Percentiles rank a stretch among this genome's conserved stretches.
These are phyloP conservation scores for Oscheius sp. DNA, from an alignment of 2,888 invertebrate species.

Conservation along the genomic window DNA sequence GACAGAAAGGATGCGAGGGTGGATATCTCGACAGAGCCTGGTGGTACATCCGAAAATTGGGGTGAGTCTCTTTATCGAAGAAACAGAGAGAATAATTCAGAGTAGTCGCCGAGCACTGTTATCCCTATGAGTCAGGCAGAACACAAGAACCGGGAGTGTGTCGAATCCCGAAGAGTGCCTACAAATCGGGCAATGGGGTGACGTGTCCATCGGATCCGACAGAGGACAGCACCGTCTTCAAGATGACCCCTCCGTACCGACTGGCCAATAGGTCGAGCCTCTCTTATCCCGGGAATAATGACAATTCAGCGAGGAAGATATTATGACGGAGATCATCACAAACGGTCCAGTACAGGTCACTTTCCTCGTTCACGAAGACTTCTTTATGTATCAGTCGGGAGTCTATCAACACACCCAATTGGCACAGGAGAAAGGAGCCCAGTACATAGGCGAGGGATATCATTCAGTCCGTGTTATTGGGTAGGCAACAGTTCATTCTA, in stretches of 20 bases:
- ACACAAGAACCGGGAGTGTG: constrained; percentile 80
- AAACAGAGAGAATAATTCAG: constrained; percentile 77
- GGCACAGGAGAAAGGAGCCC: constrained; percentile 58
- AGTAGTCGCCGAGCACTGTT: constrained; percentile 86
- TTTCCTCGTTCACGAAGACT: constrained; percentile 89
- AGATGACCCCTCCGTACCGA: constrained; percentile 76
- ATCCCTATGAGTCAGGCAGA: constrained; percentile 81
- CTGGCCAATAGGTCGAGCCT: constrained; percentile 48
- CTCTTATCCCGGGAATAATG: neutral
- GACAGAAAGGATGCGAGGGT: constrained; percentile 86
- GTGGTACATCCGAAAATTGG: constrained; percentile 85
- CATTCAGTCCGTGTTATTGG: constrained; percentile 92
- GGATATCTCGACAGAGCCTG: constrained; percentile 92
- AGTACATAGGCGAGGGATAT: constrained; percentile 76
- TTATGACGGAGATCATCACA: constrained; percentile 89
- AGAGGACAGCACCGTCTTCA: constrained; percentile 71
- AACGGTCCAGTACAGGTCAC: constrained; percentile 92
- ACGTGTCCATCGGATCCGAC: constrained; percentile 73
- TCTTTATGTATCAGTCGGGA: constrained; percentile 84
- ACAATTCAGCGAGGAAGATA: constrained; percentile 79
- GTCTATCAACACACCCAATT: constrained; percentile 80
- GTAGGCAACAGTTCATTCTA: constrained; percentile 59
- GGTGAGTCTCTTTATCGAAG: constrained; percentile 73
- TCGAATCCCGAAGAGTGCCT: constrained; percentile 76
- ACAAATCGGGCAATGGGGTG: constrained; percentile 48